Conservation (phyloP, 2,113 vertebrate genomes). For the Archocentrus centrarchus region DNA sequence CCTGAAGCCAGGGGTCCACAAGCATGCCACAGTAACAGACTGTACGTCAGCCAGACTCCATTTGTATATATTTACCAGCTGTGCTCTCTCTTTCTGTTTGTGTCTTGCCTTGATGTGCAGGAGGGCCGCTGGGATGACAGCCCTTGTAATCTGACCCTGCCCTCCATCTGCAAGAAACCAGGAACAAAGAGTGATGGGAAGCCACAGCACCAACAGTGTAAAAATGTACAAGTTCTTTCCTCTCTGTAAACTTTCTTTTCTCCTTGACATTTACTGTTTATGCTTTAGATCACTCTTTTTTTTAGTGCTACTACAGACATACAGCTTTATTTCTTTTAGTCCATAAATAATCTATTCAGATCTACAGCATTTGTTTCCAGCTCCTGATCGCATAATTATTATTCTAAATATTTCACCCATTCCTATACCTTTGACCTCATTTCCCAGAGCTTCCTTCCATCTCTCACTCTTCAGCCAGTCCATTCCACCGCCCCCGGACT, state of each 20-base stretch:
- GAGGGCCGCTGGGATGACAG: conserved; percentile 97
- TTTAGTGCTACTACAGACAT: neutral
- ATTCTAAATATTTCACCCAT: conserved; percentile 58
- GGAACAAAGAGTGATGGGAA: conserved; percentile 87
- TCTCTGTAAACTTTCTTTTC: neutral
- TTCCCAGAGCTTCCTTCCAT: conserved; percentile 19
- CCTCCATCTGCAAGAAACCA: conserved; percentile 94
- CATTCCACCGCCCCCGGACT: conserved; percentile 10
- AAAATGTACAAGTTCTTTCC: conserved; percentile 80
- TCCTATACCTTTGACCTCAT: conserved; percentile 30
- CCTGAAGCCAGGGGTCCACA: neutral
- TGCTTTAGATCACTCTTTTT: neutral
- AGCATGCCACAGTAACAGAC: neutral
- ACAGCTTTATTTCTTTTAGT: neutral
- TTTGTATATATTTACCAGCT: conserved; percentile 63
- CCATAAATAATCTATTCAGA: neutral
- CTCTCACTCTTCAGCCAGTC: conserved; percentile 6
- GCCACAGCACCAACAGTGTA: conserved; percentile 89
- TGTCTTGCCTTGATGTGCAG: conserved; percentile 75
- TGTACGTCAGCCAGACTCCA: neutral
- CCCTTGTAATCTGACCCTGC: conserved; percentile 94
- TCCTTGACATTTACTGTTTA: neutral
- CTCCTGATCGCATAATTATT: conserved; percentile 17
- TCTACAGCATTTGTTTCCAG: neutral
- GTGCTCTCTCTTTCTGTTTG: conserved; percentile 48